Evolutionary conservation across 64 coral and sea anemone genomes (phyloP).

Genomic region (Pocillopora damicornis): DNA sequence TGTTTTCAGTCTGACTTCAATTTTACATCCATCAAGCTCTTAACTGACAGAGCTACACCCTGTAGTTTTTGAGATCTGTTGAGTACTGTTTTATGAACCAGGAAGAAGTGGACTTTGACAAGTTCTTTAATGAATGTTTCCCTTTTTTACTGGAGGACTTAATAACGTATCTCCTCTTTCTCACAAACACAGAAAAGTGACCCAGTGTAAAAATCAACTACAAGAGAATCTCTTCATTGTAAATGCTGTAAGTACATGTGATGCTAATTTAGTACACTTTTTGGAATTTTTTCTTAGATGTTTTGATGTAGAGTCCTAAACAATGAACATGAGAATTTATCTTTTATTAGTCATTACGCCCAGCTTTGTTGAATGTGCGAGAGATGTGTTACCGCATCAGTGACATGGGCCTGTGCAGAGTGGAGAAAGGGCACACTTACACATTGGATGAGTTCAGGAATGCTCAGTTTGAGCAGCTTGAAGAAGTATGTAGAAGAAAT

Average conservation of each 20-base stretch:
- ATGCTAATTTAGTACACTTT: neutral
- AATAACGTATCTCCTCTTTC: neutral
- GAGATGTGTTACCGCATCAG: conserved; percentile 99
- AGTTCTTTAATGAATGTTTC: no score
- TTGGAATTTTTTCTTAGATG: neutral
- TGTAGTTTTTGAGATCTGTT: no score
- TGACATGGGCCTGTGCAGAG: conserved; percentile 95
- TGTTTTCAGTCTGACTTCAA: no score
- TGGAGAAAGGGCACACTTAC: conserved; percentile 94
- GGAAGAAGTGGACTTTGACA: no score
- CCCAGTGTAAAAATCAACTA: conserved; percentile 83
- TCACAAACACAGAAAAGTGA: conserved; percentile 74
- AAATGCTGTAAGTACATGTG: conserved; percentile 74
- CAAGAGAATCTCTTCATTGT: conserved; percentile 99
- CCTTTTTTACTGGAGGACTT: neutral
- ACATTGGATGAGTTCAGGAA: conserved; percentile 96
- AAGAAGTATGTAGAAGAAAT: conserved; percentile 63
- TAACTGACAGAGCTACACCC: neutral
- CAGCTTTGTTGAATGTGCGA: conserved; percentile 92
- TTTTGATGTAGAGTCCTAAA: neutral
- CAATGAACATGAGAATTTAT: neutral
- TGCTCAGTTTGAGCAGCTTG: conserved; percentile 93
- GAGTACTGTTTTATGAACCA: no score
- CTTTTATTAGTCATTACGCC: conserved; percentile 61
- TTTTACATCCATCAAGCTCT: neutral